Conservation (phyloP, 2,113 vertebrate genomes). For the Orycteropus afer region DNA sequence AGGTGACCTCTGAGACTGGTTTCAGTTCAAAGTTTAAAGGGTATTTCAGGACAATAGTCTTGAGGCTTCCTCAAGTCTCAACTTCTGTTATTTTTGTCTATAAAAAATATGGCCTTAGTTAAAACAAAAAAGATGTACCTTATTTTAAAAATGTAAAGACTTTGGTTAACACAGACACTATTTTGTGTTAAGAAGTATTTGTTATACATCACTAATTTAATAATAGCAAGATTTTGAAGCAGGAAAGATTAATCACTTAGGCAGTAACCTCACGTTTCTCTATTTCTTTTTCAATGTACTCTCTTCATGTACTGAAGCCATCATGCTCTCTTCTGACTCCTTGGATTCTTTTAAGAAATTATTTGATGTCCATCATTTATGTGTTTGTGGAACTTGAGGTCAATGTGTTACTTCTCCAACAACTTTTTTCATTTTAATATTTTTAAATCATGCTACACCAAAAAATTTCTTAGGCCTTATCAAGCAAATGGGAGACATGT, state of each 20-base stretch:
- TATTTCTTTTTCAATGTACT: background rate
- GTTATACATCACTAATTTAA: background rate
- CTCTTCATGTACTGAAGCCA: background rate
- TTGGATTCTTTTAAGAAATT: background rate
- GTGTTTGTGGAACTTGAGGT: background rate
- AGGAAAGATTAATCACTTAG: background rate
- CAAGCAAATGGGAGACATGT: background rate
- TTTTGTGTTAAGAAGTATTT: constrained; percentile 25
- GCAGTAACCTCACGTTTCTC: background rate
- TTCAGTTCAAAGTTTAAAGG: too few relatives aligned
- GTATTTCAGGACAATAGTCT: too few relatives aligned
- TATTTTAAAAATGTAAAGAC: background rate
- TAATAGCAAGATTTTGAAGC: constrained; percentile 48
- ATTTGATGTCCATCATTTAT: constrained; percentile 50
- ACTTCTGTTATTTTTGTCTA: constrained; percentile 8
- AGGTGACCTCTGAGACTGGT: too few relatives aligned
- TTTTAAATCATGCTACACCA: constrained; percentile 28
- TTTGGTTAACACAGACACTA: background rate
- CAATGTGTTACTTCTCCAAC: constrained; percentile 30
- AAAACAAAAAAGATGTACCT: background rate
- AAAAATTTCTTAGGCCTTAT: constrained; percentile 10
- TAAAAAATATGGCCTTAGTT: constrained; percentile 4
- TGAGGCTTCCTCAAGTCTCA: too few relatives aligned
- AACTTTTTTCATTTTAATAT: constrained; percentile 42
- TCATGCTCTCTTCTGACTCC: background rate